These are phyloP conservation scores for Channa striata DNA, from an alignment of 2,797 vertebrate species.

Conservation along the genomic window DNA sequence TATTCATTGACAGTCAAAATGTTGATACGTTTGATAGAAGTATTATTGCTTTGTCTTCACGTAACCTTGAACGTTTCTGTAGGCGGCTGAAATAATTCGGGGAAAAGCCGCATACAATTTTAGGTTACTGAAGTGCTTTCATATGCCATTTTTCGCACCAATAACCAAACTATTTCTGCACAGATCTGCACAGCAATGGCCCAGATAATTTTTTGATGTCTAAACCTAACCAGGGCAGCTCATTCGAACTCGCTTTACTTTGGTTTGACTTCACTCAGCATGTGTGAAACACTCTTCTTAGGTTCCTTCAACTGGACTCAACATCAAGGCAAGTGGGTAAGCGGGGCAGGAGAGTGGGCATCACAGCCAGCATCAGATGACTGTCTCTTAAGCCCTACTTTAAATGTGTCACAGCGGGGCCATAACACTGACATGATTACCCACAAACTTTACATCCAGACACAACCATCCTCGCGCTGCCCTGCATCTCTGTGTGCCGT, in stretches of 20 bases:
- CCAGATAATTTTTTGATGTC: slow-evolving; percentile 70
- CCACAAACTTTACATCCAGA: slow-evolving; percentile 50
- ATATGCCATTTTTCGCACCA: slow-evolving; percentile 49
- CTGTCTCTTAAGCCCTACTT: slow-evolving; percentile 42
- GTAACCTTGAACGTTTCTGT: slow-evolving; percentile 43
- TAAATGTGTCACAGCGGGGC: slow-evolving; percentile 43
- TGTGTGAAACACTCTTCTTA: slow-evolving; percentile 68
- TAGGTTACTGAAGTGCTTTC: slow-evolving; percentile 62
- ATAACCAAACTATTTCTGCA: slow-evolving; percentile 63
- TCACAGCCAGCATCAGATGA: slow-evolving; percentile 40
- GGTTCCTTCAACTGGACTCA: slow-evolving; percentile 68
- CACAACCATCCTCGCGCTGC: neutral
- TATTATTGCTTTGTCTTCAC: slow-evolving; percentile 30
- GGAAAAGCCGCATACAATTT: slow-evolving; percentile 48
- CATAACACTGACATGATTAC: slow-evolving; percentile 68
- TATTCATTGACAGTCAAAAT: slow-evolving; percentile 51
- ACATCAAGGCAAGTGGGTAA: slow-evolving; percentile 72
- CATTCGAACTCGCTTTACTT: slow-evolving; percentile 58
- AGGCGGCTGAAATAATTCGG: slow-evolving; percentile 29
- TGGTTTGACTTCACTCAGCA: slow-evolving; percentile 76
- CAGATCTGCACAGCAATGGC: slow-evolving; percentile 60
- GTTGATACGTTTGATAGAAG: slow-evolving; percentile 46
- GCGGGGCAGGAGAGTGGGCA: slow-evolving; percentile 61
- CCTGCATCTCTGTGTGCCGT: neutral
- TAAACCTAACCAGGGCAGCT: slow-evolving; percentile 66